Conservation (phyloP, 2,797 vertebrate species). For the Pygocentrus nattereri region DNA sequence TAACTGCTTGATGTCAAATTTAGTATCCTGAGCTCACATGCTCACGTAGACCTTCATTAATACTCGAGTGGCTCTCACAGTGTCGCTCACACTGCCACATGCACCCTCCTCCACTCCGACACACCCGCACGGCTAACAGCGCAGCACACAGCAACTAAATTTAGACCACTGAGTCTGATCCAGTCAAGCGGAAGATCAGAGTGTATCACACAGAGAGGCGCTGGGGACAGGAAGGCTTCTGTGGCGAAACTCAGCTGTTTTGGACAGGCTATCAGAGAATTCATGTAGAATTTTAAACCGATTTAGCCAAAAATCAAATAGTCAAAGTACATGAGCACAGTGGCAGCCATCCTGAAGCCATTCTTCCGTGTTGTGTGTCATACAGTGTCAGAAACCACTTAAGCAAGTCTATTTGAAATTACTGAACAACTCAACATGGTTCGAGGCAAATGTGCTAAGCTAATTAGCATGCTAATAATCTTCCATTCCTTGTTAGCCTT, state of each 20-base stretch:
- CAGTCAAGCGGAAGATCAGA: constrained; percentile 33
- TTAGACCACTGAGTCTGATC: constrained; percentile 9
- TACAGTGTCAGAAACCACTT: too few species aligned
- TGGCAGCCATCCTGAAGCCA: too few species aligned
- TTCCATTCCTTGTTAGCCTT: too few species aligned
- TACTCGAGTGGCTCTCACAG: background rate
- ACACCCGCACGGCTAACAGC: constrained; percentile 2
- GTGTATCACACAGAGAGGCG: constrained; percentile 12
- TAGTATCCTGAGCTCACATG: background rate
- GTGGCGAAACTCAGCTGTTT: background rate
- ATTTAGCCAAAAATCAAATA: too few species aligned
- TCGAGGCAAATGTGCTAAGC: too few species aligned
- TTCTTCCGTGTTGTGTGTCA: too few species aligned
- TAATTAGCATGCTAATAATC: too few species aligned
- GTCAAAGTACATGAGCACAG: too few species aligned
- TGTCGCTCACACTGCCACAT: constrained; percentile 4
- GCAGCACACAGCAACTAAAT: constrained; percentile 24
- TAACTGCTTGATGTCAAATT: constrained; percentile 6
- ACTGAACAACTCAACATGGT: too few species aligned
- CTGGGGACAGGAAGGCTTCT: background rate
- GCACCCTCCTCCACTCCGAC: background rate
- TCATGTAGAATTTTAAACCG: too few species aligned
- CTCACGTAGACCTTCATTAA: background rate
- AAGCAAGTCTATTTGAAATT: too few species aligned
- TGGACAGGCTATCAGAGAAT: too few species aligned